Evolutionary conservation across 2,113 vertebrate genomes (phyloP).

Genomic region (Amblyornis subalaris): DNA sequence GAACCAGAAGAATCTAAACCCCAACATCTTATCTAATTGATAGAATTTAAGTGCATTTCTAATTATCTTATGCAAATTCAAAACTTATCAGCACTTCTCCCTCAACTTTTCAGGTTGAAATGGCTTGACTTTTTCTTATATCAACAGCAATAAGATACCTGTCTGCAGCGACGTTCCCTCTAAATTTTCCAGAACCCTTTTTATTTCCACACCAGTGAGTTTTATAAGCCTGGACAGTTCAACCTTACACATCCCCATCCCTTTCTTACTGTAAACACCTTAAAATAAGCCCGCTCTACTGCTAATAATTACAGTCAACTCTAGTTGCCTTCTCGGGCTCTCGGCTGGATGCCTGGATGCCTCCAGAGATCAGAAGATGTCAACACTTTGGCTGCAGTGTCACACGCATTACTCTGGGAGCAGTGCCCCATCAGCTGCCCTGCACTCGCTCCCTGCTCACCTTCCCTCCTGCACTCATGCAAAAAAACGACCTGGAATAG

Average conservation of each 20-base stretch:
- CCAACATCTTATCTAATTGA: neutral
- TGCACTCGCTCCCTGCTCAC: fast-evolving
- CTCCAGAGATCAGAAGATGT: slow-evolving; percentile 19
- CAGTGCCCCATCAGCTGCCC: neutral
- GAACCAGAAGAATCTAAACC: neutral
- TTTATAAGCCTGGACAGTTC: slow-evolving; percentile 28
- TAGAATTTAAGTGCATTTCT: neutral
- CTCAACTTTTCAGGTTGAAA: neutral
- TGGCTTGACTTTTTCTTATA: neutral
- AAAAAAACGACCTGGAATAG: neutral
- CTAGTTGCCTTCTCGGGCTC: neutral
- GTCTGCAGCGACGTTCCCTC: neutral
- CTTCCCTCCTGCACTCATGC: neutral
- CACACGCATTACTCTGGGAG: neutral
- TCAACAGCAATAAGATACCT: neutral
- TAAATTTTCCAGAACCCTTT: neutral
- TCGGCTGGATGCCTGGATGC: neutral
- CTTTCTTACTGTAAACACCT: slow-evolving; percentile 9
- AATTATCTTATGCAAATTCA: neutral
- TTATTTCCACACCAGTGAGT: neutral
- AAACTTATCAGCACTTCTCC: neutral
- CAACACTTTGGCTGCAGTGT: neutral
- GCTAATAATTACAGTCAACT: slow-evolving; percentile 12
- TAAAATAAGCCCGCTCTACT: neutral
- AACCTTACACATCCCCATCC: neutral